Percentiles rank a stretch among this genome's conserved stretches.
Evolutionary conservation across 2,113 vertebrate species (phyloP).

Genomic region (Bos indicus): DNA sequence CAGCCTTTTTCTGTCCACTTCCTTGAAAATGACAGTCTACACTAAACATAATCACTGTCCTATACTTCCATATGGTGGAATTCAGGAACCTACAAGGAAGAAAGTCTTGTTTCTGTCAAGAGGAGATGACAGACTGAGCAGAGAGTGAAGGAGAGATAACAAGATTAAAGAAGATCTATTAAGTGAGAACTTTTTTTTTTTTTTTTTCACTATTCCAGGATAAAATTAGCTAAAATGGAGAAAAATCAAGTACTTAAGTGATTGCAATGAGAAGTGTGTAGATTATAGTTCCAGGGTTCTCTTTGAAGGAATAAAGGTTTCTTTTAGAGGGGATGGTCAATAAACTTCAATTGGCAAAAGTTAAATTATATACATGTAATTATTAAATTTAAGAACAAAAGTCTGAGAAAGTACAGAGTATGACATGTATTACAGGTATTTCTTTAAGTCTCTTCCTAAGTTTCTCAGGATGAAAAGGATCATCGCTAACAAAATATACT

Average conservation of each 20-base stretch:
- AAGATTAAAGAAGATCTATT: neutral
- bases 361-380: neutral
- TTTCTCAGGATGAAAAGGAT: neutral
- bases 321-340: neutral
- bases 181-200: neutral
- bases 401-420: neutral
- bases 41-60: neutral
- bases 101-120: neutral
- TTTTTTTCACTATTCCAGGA: neutral
- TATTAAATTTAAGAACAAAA: neutral
- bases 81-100: neutral
- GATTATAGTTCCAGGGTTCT: neutral
- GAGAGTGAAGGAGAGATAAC: neutral
- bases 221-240: neutral
- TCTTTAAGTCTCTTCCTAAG: neutral
- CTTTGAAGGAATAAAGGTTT: neutral
- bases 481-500: neutral
- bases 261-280: neutral
- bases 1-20: neutral
- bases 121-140: neutral
- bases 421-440: neutral
- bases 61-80: neutral
- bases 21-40: neutral
- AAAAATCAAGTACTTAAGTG: neutral
- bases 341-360: neutral